A percentile compares a stretch with the other conserved stretches of the same genome.
Evolutionary conservation across 2,113 vertebrate species (phyloP).

Genomic region (Albula glossodonta): DNA sequence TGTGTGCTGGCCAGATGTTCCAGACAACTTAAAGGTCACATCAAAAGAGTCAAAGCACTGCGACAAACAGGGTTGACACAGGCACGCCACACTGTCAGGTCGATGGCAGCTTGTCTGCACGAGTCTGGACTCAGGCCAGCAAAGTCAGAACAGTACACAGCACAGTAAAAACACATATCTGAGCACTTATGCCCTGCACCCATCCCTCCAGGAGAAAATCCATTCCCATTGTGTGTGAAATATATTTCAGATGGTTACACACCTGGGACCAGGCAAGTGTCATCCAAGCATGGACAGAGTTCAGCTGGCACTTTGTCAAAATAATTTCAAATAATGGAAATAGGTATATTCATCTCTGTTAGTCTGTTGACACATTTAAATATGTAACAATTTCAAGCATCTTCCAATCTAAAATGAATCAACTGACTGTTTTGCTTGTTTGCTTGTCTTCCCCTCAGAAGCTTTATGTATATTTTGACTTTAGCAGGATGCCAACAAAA

Average conservation of each 20-base stretch:
- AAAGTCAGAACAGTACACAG: constrained; percentile 52
- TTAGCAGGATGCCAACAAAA: not conserved
- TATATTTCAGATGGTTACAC: not conserved
- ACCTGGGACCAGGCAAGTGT: not conserved
- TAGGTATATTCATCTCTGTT: not conserved
- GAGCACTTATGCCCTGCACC: not conserved
- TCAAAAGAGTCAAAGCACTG: constrained; percentile 17
- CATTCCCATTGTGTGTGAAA: not conserved
- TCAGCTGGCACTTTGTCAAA: not conserved
- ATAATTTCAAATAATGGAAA: not conserved
- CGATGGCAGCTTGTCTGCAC: constrained; percentile 33
- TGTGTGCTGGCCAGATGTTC: not conserved
- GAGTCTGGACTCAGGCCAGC: constrained; percentile 38
- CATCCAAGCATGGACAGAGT: not conserved
- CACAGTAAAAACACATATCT: constrained; percentile 18
- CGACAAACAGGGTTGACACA: constrained; percentile 46
- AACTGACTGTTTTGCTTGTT: not conserved
- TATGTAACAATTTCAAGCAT: not conserved
- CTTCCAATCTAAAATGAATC: not conserved
- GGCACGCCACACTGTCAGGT: constrained; percentile 47
- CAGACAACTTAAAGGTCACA: not conserved
- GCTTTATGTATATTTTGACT: too few relatives aligned
- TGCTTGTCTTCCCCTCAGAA: not conserved
- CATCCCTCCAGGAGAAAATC: not conserved
- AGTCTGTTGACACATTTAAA: not conserved